A percentile compares a stretch with the other conserved stretches of the same genome.
Conservation (phyloP, 64 coral and sea anemone species). For the Actinia equina region DNA sequence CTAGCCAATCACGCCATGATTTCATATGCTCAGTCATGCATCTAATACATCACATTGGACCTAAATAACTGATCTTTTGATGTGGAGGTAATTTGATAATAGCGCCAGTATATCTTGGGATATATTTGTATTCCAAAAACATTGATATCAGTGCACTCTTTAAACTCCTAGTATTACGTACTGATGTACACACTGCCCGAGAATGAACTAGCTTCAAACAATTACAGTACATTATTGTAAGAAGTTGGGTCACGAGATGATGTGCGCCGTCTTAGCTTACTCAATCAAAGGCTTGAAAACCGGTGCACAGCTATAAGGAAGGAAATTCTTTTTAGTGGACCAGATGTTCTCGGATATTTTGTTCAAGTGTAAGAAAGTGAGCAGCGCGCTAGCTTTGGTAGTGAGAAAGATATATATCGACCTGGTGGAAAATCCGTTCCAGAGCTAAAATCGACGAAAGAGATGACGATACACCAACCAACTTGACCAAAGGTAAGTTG, state of each 20-base stretch:
- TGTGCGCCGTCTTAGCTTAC: not conserved
- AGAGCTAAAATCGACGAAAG: not conserved
- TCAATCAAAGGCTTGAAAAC: not conserved
- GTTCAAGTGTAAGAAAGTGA: not conserved
- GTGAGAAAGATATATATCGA: not conserved
- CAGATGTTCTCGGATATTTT: not conserved
- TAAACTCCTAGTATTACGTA: not conserved
- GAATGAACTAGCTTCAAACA: not conserved
- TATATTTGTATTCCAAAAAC: not conserved
- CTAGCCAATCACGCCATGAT: not conserved
- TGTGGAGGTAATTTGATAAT: not conserved
- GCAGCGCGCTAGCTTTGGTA: not conserved
- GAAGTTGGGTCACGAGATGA: not conserved
- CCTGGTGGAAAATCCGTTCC: not conserved
- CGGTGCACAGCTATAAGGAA: not conserved
- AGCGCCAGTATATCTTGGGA: not conserved
- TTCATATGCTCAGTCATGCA: not conserved
- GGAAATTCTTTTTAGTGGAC: not conserved
- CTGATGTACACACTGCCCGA: not conserved
- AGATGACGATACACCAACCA: not conserved
- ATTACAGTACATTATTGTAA: not conserved
- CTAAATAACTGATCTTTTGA: not conserved
- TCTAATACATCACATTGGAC: not conserved
- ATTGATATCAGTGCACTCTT: not conserved
- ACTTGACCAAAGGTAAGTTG: constrained; percentile 8